Evolutionary conservation across 2,113 vertebrate genomes (phyloP).

Genomic region (Stigmatopora nigra): DNA sequence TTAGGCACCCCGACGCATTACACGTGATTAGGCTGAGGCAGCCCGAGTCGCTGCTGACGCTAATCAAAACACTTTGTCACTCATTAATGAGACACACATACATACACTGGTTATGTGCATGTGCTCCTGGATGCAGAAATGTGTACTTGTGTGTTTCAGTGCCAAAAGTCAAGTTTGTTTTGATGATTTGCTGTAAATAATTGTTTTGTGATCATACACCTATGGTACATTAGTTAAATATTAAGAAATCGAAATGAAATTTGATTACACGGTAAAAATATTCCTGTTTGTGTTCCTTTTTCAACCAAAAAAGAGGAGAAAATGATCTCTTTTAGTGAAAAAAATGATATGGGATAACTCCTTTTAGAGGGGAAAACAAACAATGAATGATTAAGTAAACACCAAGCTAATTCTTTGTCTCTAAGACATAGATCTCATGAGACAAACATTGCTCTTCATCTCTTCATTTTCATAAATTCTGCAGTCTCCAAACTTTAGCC

Average conservation of each 20-base stretch:
- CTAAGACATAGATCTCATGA: neutral
- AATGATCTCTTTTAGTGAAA: no score
- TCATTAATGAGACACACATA: conserved; percentile 57
- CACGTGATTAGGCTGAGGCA: conserved; percentile 59
- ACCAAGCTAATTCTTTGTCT: no score
- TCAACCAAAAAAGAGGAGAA: no score
- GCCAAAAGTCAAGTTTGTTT: conserved; percentile 38
- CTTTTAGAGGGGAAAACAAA: no score
- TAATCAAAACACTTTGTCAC: conserved; percentile 69
- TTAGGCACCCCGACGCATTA: conserved; percentile 55
- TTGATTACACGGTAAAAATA: no score
- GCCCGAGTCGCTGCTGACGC: conserved; percentile 52
- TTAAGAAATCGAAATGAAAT: no score
- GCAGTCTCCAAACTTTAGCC: conserved; percentile 7
- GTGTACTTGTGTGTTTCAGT: conserved; percentile 27
- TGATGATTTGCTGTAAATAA: conserved; percentile 37
- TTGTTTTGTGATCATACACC: conserved; percentile 4
- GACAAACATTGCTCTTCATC: conserved; percentile 12
- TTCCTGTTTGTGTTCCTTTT: no score
- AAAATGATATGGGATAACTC: no score
- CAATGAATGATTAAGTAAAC: no score
- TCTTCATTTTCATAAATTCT: no score
- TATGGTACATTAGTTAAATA: no score
- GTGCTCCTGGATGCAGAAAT: conserved; percentile 3
- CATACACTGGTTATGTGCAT: conserved; percentile 18